Evolutionary conservation across 2,888 invertebrate genomes (phyloP), one percentile per base, ranked within the genome.

Genomic region (Caenorhabditis sp.): DNA sequence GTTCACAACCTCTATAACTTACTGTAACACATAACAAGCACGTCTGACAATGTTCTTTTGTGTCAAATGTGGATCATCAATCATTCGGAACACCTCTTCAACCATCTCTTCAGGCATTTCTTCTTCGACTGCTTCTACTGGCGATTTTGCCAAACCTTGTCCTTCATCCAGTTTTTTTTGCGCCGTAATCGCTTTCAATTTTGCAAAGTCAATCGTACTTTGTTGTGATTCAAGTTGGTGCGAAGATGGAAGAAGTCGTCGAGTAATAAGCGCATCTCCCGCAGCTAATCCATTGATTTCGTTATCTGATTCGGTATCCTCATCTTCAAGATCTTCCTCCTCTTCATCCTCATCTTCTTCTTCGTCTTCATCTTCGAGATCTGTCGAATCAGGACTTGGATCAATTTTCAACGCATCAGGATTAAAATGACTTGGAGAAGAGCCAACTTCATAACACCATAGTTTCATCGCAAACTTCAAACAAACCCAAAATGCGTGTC

Each of bases 271-370:
- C 4, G 21, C 52, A 52, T 52, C 23, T 21, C 23, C 52, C 8
- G 5, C 3, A 17, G 17, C 26, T 5, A 23, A 1, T 20, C 4
- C 1, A n/a, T 10, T 25, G 7, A 31, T 36, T 5, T 60, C 60
- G 14, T n/a, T 25, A 21, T 73, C 73, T 5, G 65, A 23, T 60
- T 73, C 73, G 5, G 68, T 65, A 36, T 73, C 73, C 25, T 69
- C 68, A 38, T 69, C 73, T n/a, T 73, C 73, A 7, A 69, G 50
- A 17, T 66, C 66, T 14, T 50, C 50, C 8, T 50, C 50, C 8
- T 60, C 60, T 26, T 58, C 57, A 10, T 69, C 68, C 8, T 73
- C 73, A 20, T 69, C 68, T 36, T 73, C 73, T 23, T 73, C 73
- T 10, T 64, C 57, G 10, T 36, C 57, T 21, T 69, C 68, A 10